A percentile compares a stretch with the other conserved stretches of the same genome.
These are phyloP conservation scores for Drosophila arawakana DNA, from an alignment of 1,140 invertebrate species.

Conservation along the genomic window DNA sequence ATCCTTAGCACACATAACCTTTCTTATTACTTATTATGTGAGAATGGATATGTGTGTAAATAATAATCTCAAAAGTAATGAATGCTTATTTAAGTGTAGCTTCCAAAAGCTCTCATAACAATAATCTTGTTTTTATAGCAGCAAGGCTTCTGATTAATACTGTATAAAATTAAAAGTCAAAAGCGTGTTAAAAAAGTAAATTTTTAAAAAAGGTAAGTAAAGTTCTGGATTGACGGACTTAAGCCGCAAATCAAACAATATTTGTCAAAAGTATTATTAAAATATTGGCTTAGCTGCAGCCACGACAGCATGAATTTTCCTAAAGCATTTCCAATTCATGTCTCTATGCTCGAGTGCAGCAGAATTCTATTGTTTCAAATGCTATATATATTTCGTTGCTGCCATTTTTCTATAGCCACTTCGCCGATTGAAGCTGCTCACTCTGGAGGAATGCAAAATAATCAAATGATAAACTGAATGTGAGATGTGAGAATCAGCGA, in stretches of 20 bases:
- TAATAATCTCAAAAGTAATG: too few relatives aligned
- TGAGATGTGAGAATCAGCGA: slow-evolving; percentile 1
- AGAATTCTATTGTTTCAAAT: slow-evolving; percentile 2
- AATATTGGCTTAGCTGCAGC: slow-evolving; percentile 4
- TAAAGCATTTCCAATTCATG: not conserved
- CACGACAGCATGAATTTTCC: not conserved
- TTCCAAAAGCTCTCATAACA: too few relatives aligned
- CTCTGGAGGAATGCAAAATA: slow-evolving; percentile 27
- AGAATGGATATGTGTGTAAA: too few relatives aligned
- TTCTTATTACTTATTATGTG: too few relatives aligned
- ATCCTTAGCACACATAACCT: too few relatives aligned
- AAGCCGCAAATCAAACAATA: too few relatives aligned
- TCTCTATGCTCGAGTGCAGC: slow-evolving; percentile 2
- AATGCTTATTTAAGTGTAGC: not conserved
- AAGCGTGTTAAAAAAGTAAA: too few relatives aligned
- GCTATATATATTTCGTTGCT: not conserved
- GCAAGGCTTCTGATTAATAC: not conserved
- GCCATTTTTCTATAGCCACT: not conserved
- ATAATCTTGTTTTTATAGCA: too few relatives aligned
- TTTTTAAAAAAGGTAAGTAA: not conserved
- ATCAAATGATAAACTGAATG: slow-evolving; percentile 41
- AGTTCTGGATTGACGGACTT: not conserved
- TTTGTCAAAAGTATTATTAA: not conserved
- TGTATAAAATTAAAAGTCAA: not conserved
- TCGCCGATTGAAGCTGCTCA: not conserved